A percentile compares a stretch with the other conserved stretches of the same genome.
Conservation (phyloP, 2,797 vertebrate genomes). For the Tokudaia tokunoshimensis region DNA sequence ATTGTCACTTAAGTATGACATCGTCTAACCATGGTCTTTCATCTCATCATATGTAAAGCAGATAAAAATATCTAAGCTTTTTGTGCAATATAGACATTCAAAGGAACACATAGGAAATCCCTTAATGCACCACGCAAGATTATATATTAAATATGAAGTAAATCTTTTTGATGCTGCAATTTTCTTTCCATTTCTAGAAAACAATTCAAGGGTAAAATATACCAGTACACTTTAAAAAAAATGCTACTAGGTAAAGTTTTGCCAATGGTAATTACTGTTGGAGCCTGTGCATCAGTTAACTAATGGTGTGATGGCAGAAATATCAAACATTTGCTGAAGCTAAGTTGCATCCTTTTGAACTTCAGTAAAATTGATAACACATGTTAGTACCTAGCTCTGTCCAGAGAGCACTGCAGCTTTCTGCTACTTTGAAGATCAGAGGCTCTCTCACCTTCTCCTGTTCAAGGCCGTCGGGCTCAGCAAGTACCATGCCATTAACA, state of each 20-base stretch:
- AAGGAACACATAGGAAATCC: not conserved
- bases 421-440: conserved; percentile 81
- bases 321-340: conserved; percentile 79
- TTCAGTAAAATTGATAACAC: conserved; percentile 80
- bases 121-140: not conserved
- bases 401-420: conserved; percentile 54
- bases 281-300: conserved; percentile 66
- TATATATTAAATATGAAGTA: not conserved
- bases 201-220: not conserved
- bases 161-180: not conserved
- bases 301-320: conserved; percentile 82
- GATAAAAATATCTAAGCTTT: not conserved
- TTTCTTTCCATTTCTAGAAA: conserved; percentile 49
- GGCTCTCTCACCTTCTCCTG: conserved; percentile 73
- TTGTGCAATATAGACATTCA: not conserved
- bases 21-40: not conserved
- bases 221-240: not conserved
- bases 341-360: conserved; percentile 80
- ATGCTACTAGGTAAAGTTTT: conserved; percentile 53
- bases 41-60: not conserved
- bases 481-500: conserved; percentile 28
- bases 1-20: not conserved
- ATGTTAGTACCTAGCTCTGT: conserved; percentile 73
- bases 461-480: conserved; percentile 69
- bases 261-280: conserved; percentile 43